A percentile compares a stretch with the other conserved stretches of the same genome.
phyloP scores from a whole-genome alignment of 2,113 vertebrate genomes.

The Macrotis lagotis region DNA sequence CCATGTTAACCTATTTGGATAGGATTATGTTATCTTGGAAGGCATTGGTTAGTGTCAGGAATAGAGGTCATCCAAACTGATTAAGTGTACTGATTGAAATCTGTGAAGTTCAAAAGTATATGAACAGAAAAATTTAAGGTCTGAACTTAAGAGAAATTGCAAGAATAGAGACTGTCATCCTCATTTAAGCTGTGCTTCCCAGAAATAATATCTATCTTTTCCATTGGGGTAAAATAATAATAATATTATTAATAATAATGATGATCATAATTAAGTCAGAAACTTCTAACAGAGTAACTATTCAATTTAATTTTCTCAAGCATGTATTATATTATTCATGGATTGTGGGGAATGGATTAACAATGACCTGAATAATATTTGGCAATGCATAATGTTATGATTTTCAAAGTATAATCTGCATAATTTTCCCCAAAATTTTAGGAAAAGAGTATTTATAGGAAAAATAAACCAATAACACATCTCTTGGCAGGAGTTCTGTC shows the following conservation, averaged over 20 bases:
- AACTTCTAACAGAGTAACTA: neutral
- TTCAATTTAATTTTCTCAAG: neutral
- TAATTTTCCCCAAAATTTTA: neutral
- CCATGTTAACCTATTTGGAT: neutral
- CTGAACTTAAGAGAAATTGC: neutral
- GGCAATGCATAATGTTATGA: neutral
- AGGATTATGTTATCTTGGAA: neutral
- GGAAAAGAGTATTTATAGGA: neutral
- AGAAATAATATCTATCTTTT: neutral
- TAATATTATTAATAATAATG: neutral
- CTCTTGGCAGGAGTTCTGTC: constrained; percentile 13
- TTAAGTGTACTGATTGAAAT: neutral
- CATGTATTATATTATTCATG: neutral
- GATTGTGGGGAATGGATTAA: neutral
- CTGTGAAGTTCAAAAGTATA: neutral
- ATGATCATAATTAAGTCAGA: neutral
- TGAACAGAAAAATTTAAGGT: neutral
- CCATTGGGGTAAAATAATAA: neutral
- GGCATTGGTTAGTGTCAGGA: neutral
- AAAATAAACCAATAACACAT: constrained; percentile 49
- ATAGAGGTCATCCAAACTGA: neutral
- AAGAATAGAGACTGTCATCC: neutral
- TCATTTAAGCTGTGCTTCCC: constrained; percentile 12
- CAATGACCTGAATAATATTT: neutral
- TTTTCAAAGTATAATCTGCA: neutral